Base-by-base conservation (phyloP, 2,797 vertebrate species). In the Nannoperca obscura region DNA sequence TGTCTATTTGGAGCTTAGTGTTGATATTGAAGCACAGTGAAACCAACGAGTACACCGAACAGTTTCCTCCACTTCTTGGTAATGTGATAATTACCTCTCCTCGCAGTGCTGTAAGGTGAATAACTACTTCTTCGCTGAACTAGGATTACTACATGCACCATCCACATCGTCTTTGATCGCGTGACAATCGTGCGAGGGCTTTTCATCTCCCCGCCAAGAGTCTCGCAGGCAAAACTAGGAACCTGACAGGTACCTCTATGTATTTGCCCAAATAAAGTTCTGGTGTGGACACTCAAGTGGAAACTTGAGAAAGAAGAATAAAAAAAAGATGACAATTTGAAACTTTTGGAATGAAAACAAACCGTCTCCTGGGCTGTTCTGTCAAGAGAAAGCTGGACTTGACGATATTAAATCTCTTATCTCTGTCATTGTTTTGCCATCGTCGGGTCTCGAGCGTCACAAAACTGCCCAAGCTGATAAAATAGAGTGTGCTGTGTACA, bases 51-150 rank as follows among this genome's bases (percentile, higher is more conserved):
- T 57, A 24, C 15, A 3, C 14, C 24, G 24, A 10, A n/a, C 57
- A 1, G 54, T n/a, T 60, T 9, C 68, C 64, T 49, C 68, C 30
- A 6, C 32, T 52, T 13, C 66, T 14, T 55, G 61, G 65, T 76
- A 68, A 67, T 1, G 65, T 54, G 69, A 50, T 77, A 62, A 83
- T 89, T 65, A 73, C 49, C 74, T 71, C 71, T 71, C 64, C 49
- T 52, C 60, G 32, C 74, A 14, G 57, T 0, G 42, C 72, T 57
- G 77, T 71, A 61, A 84, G 69, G 60, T 78, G 38, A 82, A 59
- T 60, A 54, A n/a, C 49, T 62, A 19, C 38, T 52, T 74, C 46
- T 78, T 46, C 60, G 36, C 61, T 38, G 47, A 73, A 63, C 36
- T 1, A 6, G 17, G n/a, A 81, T 74, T 71, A 78, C 24, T 57